Evolutionary conservation across 2,797 vertebrate genomes (phyloP), one percentile per base, ranked within the genome.

Genomic region (Helostoma temminkii): DNA sequence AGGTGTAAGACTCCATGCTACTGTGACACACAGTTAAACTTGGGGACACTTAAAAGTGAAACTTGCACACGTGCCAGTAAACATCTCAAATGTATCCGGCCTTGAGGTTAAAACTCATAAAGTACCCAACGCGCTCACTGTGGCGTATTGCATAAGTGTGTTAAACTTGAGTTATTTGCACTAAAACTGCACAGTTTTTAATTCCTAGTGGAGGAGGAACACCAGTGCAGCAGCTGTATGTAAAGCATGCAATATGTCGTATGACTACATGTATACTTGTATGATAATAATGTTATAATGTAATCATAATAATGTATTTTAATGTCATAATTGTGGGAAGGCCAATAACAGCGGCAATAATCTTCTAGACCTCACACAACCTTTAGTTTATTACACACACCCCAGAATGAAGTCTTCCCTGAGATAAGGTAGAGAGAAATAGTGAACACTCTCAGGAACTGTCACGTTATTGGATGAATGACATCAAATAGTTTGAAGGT

Each of bases 111-210:
- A 68, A 55, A 65, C 37, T 30, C 46, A 11, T 32, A 30, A 21
- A 18, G 15, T 28, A 18, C 12, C 9, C 16, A 22, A 19, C 21
- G 1, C 3, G 41, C 18, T 56, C 14, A 11, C 18, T 60, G 49
- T 19, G 12, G 4, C 69, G 15, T n/a, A 18, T 60, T 30, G 8
- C 34, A 21, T 26, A 39, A 21, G 9, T 36, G 24, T 64, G 15
- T n/a, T 48, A 10, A 61, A 26, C 16, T 28, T 41, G 14, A 26
- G 25, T 9, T 57, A 6, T 71, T 77, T 82, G 55, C 76, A 77
- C 63, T 59, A 37, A 74, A 63, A 34, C 19, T 6, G 36, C 18
- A 19, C 5, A 36, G 12, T 15, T 16, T 10, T 1, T 39, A 2
- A 14, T 11, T 63, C 1, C 24, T 63, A 25, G 19, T 34, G 25